Percentiles rank a stretch among this genome's conserved stretches.
phyloP scores from a whole-genome alignment of 2,888 invertebrate species.

The Epinotia bilunana region DNA sequence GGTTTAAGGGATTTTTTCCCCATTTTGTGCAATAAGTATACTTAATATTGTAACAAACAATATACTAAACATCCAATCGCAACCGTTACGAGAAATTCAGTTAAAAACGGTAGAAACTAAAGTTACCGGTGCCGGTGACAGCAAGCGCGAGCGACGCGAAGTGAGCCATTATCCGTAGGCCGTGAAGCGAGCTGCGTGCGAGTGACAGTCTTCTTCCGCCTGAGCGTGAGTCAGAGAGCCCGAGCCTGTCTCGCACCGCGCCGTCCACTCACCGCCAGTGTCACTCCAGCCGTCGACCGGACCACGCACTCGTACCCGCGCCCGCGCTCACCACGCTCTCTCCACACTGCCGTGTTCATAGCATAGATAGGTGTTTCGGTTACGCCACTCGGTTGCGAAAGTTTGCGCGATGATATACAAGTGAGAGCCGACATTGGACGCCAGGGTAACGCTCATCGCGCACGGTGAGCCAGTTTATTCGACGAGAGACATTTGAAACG shows the following conservation, averaged over 20 bases:
- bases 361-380: conserved; percentile 75
- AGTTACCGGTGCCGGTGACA: too few relatives aligned
- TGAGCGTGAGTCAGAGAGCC: conserved; percentile 33
- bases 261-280: conserved; percentile 18
- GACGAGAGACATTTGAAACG: conserved; percentile 80
- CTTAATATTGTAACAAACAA: neutral
- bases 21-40: neutral
- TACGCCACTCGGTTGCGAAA: conserved; percentile 81
- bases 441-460: conserved; percentile 82
- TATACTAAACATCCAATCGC: neutral
- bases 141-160: conserved; percentile 58
- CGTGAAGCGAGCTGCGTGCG: conserved; percentile 69
- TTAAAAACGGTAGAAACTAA: too few relatives aligned
- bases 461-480: conserved; percentile 80
- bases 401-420: conserved; percentile 84
- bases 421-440: conserved; percentile 80
- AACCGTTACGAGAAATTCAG: neutral
- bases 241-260: conserved; percentile 10
- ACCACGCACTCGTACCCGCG: conserved; percentile 47
- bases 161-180: conserved; percentile 61
- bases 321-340: conserved; percentile 57
- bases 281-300: conserved; percentile 47
- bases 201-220: conserved; percentile 49
- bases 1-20: neutral
- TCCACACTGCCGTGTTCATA: conserved; percentile 68